Evolutionary conservation across 2,888 invertebrate genomes (phyloP), one percentile per base, ranked within the genome.

Genomic region (Drosophila trichaetosa): DNA sequence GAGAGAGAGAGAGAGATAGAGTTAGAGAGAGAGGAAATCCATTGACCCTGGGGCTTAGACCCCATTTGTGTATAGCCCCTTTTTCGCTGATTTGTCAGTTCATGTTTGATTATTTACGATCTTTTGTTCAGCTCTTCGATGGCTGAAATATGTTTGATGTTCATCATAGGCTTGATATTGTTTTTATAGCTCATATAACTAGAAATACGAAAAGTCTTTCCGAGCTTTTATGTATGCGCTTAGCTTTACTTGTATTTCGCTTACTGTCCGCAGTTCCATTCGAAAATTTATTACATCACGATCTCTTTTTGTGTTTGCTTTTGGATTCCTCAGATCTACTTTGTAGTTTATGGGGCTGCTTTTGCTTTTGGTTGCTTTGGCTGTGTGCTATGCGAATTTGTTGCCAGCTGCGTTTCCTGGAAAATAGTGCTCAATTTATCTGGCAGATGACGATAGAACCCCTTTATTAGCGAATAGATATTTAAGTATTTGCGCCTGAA

Each of bases 281-380:
- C 46, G 76, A 89, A 89, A 90, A 91, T 85, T 87, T 83, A 86
- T 87, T 86, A 82, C 86, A 83, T 83, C 84, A 89, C 84, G 83
- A 83, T 82, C 76, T 76, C 46, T 49, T 27, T 57, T 71, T 70
- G 64, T 75, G 70, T 77, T 78, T 76, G 60, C 53, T 73, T 80
- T 71, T 73, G 68, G 48, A 69, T 73, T 69, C 87, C 84, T 78
- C 73, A 78, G 69, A 78, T 84, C 76, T 76, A 77, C 76, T 77
- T 79, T 81, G 77, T 77, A 69, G 82, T 83, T 80, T 83, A 86
- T 77, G 81, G 1, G 51, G 69, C 69, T 70, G 80, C 69, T 77
- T 54, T 63, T 69, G 52, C 68, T 54, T 67, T 63, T 74, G 77
- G 49, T 49, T 49, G 27, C 27, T 27, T 10, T 10, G 71, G 61